phyloP scores from a whole-genome alignment of 2,888 invertebrate genomes.

The Xestia ashworthii region DNA sequence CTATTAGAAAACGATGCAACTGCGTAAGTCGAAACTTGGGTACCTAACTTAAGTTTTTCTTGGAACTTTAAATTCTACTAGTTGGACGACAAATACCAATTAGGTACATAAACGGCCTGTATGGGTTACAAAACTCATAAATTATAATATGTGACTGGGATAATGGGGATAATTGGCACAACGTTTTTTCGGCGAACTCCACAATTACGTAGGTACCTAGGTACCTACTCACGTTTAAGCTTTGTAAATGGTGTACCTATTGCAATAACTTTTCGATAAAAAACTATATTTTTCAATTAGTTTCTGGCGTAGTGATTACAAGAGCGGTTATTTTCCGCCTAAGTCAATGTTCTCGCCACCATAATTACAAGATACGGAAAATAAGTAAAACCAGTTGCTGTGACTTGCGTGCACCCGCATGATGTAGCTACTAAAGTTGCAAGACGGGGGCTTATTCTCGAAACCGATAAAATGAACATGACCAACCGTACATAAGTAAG shows the following conservation, averaged over 20 bases:
- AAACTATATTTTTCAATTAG: conserved; percentile 10
- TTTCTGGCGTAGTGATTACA: conserved; percentile 34
- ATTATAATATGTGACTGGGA: conserved; percentile 53
- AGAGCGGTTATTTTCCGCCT: conserved; percentile 56
- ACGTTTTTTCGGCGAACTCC: conserved; percentile 44
- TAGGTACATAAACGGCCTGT: not conserved
- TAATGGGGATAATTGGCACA: conserved; percentile 38
- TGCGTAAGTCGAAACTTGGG: not conserved
- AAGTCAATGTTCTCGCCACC: conserved; percentile 73
- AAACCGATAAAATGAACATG: conserved; percentile 64
- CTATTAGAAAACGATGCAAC: not conserved
- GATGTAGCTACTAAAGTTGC: conserved; percentile 69
- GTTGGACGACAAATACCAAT: conserved; percentile 2
- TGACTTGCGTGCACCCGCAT: conserved; percentile 72
- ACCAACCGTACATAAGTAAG: conserved; percentile 48
- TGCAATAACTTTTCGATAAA: conserved; percentile 10
- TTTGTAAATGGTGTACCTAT: conserved; percentile 32
- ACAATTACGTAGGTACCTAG: not conserved
- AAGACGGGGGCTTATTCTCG: conserved; percentile 67
- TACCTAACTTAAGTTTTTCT: not conserved
- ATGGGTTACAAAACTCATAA: conserved; percentile 46
- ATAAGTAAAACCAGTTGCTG: conserved; percentile 78
- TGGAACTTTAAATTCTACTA: not conserved
- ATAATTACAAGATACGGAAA: conserved; percentile 80
- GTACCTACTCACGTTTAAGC: conserved; percentile 6